Percentiles rank a stretch among this genome's conserved stretches.
Evolutionary conservation across 2,797 vertebrate genomes (phyloP).

Genomic region (Fistularia tabacaria): DNA sequence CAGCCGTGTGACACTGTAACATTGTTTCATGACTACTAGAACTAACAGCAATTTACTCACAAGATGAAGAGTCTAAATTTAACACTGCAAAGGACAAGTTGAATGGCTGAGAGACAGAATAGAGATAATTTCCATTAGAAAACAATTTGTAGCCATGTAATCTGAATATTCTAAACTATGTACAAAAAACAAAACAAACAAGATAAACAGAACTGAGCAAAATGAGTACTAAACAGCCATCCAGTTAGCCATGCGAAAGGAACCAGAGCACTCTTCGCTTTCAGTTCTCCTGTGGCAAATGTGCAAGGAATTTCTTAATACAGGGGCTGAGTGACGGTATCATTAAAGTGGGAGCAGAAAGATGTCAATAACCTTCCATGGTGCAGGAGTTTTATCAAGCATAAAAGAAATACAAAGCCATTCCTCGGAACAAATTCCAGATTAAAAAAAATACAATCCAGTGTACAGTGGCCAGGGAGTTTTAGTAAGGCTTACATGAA

Average conservation of each 20-base stretch:
- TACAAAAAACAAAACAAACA: conserved; percentile 19
- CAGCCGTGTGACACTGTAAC: conserved; percentile 5
- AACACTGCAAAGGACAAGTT: neutral
- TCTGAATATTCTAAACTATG: conserved; percentile 21
- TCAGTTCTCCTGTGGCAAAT: conserved; percentile 24
- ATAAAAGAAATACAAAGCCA: too few relatives aligned
- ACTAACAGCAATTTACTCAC: neutral
- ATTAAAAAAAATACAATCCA: conserved; percentile 2
- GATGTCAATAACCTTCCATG: conserved; percentile 30
- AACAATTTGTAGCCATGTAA: conserved; percentile 15
- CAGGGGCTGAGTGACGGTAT: too few relatives aligned
- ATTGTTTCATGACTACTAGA: neutral
- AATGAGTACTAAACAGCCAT: conserved; percentile 27
- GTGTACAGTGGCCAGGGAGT: conserved; percentile 11
- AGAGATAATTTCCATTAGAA: conserved; percentile 13
- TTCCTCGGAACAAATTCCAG: too few relatives aligned
- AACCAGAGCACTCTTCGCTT: conserved; percentile 26
- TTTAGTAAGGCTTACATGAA: conserved; percentile 36
- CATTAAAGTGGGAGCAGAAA: conserved; percentile 20
- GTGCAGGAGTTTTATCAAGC: conserved; percentile 14
- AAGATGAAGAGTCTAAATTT: neutral
- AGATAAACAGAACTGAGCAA: conserved; percentile 31
- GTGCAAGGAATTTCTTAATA: conserved; percentile 12
- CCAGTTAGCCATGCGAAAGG: conserved; percentile 21
- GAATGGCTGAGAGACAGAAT: too few relatives aligned